Evolutionary conservation across 2,113 vertebrate species (phyloP), one percentile per base, ranked within the genome.

Genomic region (Centropristis striata): DNA sequence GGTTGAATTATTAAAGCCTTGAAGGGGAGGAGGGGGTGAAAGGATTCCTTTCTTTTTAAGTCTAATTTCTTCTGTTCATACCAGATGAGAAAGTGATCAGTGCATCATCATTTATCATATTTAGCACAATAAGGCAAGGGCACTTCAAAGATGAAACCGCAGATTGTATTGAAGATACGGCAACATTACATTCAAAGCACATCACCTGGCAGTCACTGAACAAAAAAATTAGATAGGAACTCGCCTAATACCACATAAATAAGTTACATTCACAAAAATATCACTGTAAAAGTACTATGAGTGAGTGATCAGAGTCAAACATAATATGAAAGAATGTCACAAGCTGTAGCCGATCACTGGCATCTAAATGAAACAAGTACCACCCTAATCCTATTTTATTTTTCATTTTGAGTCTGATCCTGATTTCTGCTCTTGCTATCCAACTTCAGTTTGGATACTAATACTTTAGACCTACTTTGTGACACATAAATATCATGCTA

Each of bases 161-260:
- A 90, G 80, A 81, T 91, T 96, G 90, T 95, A 94, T 95, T 95
- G 85, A 90, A 93, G 91, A 92, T 88, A 90, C 78, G 76, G 90
- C 84, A 92, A 93, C 91, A 91, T 89, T 86, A 93, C 87, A 92
- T 93, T 93, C 88, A 92, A 92, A 93, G 89, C 86, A 94, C 91
- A 90, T 82, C 90, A 93, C 91, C 88, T 87, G 86, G 81, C 78
- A 89, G 88, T 90, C 89, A 94, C 90, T 83, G 86, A 95, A 92
- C 87, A 75, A 80, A 93, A 36, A 74, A 82, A 53, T 77, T 73
- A 74, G 72, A 86, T 84, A 85, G 81, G 79, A 85, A 79, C 75
- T 90, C n/a, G 71, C 86, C 87, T 89, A 93, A 87, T 85, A 92
- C 85, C 46, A 37, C 92, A 95, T 91, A 92, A 93, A 90, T 90